Evolutionary conservation across 2,113 vertebrate species (phyloP).

Genomic region (Cavia aperea): DNA sequence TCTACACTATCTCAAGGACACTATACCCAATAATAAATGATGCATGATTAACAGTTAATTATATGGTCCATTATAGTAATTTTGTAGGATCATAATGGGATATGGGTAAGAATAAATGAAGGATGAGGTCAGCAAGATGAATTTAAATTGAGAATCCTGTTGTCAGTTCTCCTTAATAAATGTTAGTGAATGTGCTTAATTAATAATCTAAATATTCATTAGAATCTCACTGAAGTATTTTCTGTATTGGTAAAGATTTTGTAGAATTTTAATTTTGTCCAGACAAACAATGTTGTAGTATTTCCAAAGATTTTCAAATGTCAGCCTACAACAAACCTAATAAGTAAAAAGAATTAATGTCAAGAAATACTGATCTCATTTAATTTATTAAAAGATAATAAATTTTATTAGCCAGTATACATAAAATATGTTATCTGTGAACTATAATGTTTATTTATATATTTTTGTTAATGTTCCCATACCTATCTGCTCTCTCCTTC

Average conservation of each 20-base stretch:
- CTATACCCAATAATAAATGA: conserved; percentile 17
- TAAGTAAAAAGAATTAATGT: neutral
- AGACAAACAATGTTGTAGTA: neutral
- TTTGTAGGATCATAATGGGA: conserved; percentile 22
- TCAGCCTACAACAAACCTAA: neutral
- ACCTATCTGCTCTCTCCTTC: neutral
- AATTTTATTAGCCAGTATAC: neutral
- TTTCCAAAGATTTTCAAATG: conserved; percentile 9
- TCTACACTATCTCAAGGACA: conserved; percentile 41
- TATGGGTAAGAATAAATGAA: conserved; percentile 38
- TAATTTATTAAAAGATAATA: neutral
- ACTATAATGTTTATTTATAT: neutral
- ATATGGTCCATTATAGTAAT: conserved; percentile 42
- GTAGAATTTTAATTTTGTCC: conserved; percentile 2
- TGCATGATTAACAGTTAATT: conserved; percentile 52
- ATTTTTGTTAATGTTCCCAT: neutral
- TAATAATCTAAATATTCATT: conserved; percentile 37
- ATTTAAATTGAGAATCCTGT: conserved; percentile 31
- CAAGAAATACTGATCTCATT: neutral
- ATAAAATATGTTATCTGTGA: neutral
- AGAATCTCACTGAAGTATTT: conserved; percentile 42
- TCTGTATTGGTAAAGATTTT: neutral
- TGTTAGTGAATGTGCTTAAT: conserved; percentile 32
- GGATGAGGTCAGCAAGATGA: conserved; percentile 41
- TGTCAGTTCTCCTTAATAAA: conserved; percentile 49